Base-by-base conservation (phyloP, 2,888 invertebrate genomes). In the Anagyrus pseudococci region DNA sequence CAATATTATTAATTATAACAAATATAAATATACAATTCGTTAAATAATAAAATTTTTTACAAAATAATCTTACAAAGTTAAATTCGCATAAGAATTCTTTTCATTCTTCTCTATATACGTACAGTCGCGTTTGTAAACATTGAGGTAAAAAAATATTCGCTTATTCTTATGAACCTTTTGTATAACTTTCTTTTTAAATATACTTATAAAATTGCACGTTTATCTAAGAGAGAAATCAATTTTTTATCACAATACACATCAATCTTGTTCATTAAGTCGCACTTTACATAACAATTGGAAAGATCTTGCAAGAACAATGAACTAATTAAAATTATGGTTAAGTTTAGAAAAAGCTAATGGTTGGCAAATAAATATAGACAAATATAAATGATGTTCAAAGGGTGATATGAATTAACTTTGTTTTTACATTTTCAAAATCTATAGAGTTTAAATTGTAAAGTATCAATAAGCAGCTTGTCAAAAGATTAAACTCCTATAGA, bases 71-170 rank as follows among this genome's bases (percentile, higher is more conserved):
- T 23, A 58, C 44, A 33, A 40, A n/a, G n/a, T n/a, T n/a, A n/a
- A n/a, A n/a, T n/a, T n/a, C n/a, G n/a, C n/a, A n/a, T 47, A 44
- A 52, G n/a, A 46, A 47, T 57, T 57, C 15, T 53, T 57, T 47
- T 26, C 17, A 15, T 15, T 61, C 43, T 41, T 37, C 44, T 47
- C 13, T 49, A 23, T 48, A 48, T 25, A 23, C 13, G 19, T 44
- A 48, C 33, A 58, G 23, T 22, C 61, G 37, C 19, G 26, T 53
- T 43, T 26, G 37, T 49, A 58, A 50, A 63, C 29, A 46, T 20
- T 40, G 49, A 37, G 10, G 58, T 63, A 63, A 63, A 64, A 62
- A 59, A 64, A 64, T 59, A 64, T 55, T 37, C 13, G 58, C 44
- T 52, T 59, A 59, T 26, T 53, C 50, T 43, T 55, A 55, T 19